Evolutionary conservation across 2,888 invertebrate genomes (phyloP).

Genomic region (Nycteola revayana): DNA sequence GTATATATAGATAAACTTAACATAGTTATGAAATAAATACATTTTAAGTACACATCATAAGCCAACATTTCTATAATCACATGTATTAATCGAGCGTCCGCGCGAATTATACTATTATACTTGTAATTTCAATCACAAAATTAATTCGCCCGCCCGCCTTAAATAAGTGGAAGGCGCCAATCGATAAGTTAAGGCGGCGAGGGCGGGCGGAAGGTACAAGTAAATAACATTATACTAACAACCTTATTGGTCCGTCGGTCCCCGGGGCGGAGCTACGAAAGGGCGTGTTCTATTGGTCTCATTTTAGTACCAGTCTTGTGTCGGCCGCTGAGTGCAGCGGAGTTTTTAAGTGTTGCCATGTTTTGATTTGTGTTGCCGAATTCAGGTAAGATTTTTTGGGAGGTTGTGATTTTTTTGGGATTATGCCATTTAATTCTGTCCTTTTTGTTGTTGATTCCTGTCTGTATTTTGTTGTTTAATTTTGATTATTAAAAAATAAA

Average conservation of each 20-base stretch:
- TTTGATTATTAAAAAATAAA: too few species aligned
- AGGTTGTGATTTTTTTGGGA: too few species aligned
- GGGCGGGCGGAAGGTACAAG: conserved; percentile 66
- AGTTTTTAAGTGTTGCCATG: conserved; percentile 14
- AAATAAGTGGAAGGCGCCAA: conserved; percentile 74
- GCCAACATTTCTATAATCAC: conserved; percentile 39
- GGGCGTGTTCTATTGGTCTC: conserved; percentile 48
- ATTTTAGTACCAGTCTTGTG: conserved; percentile 27
- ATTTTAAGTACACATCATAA: conserved; percentile 31
- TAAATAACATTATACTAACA: conserved; percentile 69
- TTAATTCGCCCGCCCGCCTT: conserved; percentile 75
- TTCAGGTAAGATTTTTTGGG: conserved; percentile 28
- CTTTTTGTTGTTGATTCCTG: too few species aligned
- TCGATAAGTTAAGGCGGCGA: conserved; percentile 67
- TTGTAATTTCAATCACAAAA: conserved; percentile 79
- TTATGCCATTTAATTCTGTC: too few species aligned
- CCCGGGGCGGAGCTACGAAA: conserved; percentile 40
- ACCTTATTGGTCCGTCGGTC: conserved; percentile 43
- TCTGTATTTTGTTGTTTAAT: too few species aligned
- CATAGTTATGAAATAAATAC: too few species aligned
- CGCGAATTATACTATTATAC: conserved; percentile 60
- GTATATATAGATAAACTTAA: too few species aligned
- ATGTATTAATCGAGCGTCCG: conserved; percentile 59
- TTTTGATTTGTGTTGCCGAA: conserved; percentile 30
- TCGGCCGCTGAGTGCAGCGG: conserved; percentile 17